phyloP scores from a whole-genome alignment of 2,888 invertebrate genomes.

The Melieria crassipennis region DNA sequence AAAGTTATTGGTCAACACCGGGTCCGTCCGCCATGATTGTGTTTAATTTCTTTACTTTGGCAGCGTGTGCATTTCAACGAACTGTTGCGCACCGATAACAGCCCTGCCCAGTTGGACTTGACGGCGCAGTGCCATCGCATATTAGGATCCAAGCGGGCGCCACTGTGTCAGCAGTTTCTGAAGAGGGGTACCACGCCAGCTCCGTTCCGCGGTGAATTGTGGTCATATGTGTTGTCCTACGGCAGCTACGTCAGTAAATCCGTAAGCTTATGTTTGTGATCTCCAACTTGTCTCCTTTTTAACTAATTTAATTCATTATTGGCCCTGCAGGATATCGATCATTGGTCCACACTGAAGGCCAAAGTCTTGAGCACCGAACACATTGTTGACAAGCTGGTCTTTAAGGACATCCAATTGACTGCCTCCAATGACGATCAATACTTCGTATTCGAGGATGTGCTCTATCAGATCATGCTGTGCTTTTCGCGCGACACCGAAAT shows the following conservation, averaged over 20 bases:
- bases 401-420: constrained; percentile 95
- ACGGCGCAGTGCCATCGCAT: constrained; percentile 81
- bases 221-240: constrained; percentile 79
- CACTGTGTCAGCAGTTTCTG: constrained; percentile 88
- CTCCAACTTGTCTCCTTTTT: not conserved
- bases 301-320: not conserved
- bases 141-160: constrained; percentile 81
- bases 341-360: constrained; percentile 83
- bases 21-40: too few species aligned
- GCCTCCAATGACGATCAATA: constrained; percentile 98
- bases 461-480: constrained; percentile 92
- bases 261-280: constrained; percentile 22
- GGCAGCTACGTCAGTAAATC: constrained; percentile 75
- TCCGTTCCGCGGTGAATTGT: constrained; percentile 81
- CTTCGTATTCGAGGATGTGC: constrained; percentile 95
- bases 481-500: constrained; percentile 91
- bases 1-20: too few species aligned
- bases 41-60: not conserved
- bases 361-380: constrained; percentile 88
- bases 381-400: constrained; percentile 92
- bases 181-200: constrained; percentile 70
- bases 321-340: constrained; percentile 71
- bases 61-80: constrained; percentile 60
- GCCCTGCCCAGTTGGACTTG: constrained; percentile 67
- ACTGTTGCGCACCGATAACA: constrained; percentile 54